A percentile compares a stretch with the other conserved stretches of the same genome.
Evolutionary conservation across 2,113 vertebrate species (phyloP).

Genomic region (Nibea albiflora): DNA sequence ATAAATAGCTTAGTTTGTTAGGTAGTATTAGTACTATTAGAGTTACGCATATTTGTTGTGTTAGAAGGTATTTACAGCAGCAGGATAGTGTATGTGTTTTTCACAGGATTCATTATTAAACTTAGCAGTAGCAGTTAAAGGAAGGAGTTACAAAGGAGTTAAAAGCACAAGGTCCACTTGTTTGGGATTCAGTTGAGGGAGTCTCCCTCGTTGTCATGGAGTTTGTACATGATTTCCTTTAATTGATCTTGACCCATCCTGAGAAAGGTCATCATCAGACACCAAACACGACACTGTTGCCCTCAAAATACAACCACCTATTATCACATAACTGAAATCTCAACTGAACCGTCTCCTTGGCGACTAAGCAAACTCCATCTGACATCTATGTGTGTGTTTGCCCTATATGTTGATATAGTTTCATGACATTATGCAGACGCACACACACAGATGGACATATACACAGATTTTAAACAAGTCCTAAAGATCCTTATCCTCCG

Average conservation of each 20-base stretch:
- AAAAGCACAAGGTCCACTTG: background rate
- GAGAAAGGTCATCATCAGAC: background rate
- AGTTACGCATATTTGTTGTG: no score
- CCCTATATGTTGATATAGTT: background rate
- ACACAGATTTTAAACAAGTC: constrained; percentile 2
- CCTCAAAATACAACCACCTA: background rate
- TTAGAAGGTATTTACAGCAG: no score
- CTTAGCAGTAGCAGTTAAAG: no score
- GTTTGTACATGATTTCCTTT: no score
- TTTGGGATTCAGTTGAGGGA: background rate
- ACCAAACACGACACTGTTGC: background rate
- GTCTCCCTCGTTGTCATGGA: background rate
- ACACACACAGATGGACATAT: constrained; percentile 1
- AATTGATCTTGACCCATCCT: no score
- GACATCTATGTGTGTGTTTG: background rate
- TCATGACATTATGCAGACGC: constrained; percentile 7
- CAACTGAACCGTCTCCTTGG: background rate
- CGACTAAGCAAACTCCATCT: background rate
- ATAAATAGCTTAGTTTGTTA: background rate
- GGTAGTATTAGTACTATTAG: no score
- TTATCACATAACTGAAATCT: background rate
- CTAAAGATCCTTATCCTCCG: constrained; percentile 3
- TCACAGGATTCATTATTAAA: no score
- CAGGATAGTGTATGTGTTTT: no score
- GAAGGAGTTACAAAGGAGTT: no score